phyloP scores from a whole-genome alignment of 2,888 invertebrate species.

The Liodrosophila aerea region DNA sequence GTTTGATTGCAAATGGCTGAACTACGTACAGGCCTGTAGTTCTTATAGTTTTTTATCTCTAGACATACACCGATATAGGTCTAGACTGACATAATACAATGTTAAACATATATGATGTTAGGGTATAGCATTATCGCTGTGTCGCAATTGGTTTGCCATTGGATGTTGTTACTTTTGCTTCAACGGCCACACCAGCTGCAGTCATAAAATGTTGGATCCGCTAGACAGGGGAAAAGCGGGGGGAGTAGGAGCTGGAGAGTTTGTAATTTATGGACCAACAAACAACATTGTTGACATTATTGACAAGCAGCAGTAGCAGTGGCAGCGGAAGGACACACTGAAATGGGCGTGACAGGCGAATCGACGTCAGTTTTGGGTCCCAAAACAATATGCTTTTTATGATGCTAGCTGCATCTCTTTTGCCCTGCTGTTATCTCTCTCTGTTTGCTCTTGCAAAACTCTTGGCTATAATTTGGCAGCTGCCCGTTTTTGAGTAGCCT shows the following conservation, averaged over 20 bases:
- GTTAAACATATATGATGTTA: too few relatives aligned
- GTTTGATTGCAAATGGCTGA: too few relatives aligned
- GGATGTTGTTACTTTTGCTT: conserved; percentile 27
- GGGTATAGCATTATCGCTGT: conserved; percentile 8
- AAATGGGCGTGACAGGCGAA: conserved; percentile 28
- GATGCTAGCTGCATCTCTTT: conserved; percentile 14
- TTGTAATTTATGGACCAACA: conserved; percentile 73
- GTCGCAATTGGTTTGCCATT: neutral
- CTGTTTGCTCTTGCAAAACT: neutral
- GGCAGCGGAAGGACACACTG: conserved; percentile 9
- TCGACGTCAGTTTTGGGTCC: conserved; percentile 42
- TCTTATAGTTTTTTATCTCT: too few relatives aligned
- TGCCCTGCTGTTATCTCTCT: neutral
- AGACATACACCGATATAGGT: too few relatives aligned
- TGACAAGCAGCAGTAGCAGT: conserved; percentile 61
- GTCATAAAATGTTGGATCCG: conserved; percentile 35
- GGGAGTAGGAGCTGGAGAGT: conserved; percentile 15
- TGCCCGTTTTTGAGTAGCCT: conserved; percentile 46
- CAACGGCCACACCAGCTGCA: conserved; percentile 44
- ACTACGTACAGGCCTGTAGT: too few relatives aligned
- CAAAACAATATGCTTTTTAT: conserved; percentile 56
- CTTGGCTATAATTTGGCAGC: conserved; percentile 59
- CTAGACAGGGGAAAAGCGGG: conserved; percentile 13
- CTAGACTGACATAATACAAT: too few relatives aligned
- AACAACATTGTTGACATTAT: conserved; percentile 77